Conservation (phyloP, 2,888 invertebrate species). For the Ligdia adustata region DNA sequence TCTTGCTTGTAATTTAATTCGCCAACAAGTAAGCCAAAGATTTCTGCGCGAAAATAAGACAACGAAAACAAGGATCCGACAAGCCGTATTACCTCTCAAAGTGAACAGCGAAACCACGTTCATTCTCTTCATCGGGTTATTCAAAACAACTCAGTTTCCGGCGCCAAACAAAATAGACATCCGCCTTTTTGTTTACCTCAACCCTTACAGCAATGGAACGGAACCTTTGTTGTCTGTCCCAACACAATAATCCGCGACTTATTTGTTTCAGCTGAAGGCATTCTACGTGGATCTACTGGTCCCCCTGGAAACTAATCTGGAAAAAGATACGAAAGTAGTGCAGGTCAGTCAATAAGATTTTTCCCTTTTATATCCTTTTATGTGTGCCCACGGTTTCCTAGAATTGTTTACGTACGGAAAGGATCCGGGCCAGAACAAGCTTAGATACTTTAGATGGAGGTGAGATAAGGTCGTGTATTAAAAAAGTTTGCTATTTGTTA, state of each 20-base stretch:
- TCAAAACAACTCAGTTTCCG: slow-evolving; percentile 22
- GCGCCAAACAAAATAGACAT: slow-evolving; percentile 29
- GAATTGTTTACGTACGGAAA: slow-evolving; percentile 61
- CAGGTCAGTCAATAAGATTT: slow-evolving; percentile 86
- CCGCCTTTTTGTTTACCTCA: slow-evolving; percentile 32
- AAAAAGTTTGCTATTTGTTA: slow-evolving; percentile 54
- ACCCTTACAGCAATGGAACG: slow-evolving; percentile 26
- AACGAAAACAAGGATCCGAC: not conserved
- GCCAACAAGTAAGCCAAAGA: too few relatives aligned
- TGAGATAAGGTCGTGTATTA: slow-evolving; percentile 67
- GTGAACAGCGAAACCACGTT: slow-evolving; percentile 13
- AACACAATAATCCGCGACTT: slow-evolving; percentile 47
- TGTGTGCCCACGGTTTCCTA: slow-evolving; percentile 48
- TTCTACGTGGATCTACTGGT: slow-evolving; percentile 97
- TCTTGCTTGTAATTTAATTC: too few relatives aligned
- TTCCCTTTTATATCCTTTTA: slow-evolving; percentile 60
- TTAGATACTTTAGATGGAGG: slow-evolving; percentile 40
- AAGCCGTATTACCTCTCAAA: slow-evolving; percentile 25
- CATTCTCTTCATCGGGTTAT: slow-evolving; percentile 26
- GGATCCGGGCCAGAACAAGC: slow-evolving; percentile 39
- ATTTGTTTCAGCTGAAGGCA: slow-evolving; percentile 91
- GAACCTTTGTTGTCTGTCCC: slow-evolving; percentile 26
- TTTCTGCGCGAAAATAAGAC: too few relatives aligned
- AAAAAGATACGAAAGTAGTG: slow-evolving; percentile 96
- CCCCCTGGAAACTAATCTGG: slow-evolving; percentile 96